phyloP scores from a whole-genome alignment of 2,113 vertebrate species.

The Lycaon pictus region DNA sequence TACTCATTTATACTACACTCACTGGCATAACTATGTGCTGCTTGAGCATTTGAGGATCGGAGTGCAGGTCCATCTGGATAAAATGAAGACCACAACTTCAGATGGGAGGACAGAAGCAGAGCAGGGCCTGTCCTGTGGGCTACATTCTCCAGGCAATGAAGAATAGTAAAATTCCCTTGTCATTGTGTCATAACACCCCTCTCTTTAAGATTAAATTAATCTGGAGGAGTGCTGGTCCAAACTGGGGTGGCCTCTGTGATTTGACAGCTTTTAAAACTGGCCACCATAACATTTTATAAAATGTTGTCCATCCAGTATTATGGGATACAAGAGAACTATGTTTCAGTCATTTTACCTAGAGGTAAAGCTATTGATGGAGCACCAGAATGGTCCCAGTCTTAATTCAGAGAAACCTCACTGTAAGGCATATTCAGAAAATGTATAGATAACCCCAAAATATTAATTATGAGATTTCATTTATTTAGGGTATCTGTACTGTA shows the following conservation, averaged over 20 bases:
- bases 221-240: background rate
- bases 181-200: background rate
- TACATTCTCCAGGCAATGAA: background rate
- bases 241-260: background rate
- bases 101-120: background rate
- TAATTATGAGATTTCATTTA: slow-evolving; percentile 18
- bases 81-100: background rate
- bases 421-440: background rate
- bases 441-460: background rate
- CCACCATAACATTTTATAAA: background rate
- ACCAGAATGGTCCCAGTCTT: background rate
- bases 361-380: background rate
- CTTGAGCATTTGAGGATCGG: background rate
- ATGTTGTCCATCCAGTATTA: background rate
- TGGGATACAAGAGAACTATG: background rate
- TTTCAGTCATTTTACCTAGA: background rate
- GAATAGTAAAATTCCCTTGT: background rate
- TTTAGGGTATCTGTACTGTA: background rate
- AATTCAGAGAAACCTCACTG: background rate
- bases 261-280: background rate
- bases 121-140: background rate
- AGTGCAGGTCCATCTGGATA: background rate
- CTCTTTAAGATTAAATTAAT: background rate
- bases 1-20: background rate
- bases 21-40: background rate